Base-by-base conservation (phyloP, 2,888 invertebrate genomes). In the Pycnomerus fuliginosus region DNA sequence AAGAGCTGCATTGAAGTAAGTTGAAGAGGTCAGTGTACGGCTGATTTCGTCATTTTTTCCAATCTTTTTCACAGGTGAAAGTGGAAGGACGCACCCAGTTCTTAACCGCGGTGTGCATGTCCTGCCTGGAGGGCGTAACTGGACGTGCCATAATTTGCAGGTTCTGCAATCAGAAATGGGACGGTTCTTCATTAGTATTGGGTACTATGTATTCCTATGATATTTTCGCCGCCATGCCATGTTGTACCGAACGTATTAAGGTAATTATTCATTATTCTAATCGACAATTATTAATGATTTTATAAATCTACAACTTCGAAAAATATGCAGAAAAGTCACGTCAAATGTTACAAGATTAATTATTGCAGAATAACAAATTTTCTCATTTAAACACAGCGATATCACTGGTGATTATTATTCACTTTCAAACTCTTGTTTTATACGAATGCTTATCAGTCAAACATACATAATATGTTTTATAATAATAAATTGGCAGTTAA, bases 191-290 rank as follows among this genome's bases (percentile, higher is more conserved):
- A 35, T 80, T 97, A 50, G 90, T 97, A 43, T 80, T 97, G 44
- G 97, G 97, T 55, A 95, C 96, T 53, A 95, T 97, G 92, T 98
- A 98, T 76, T 90, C 94, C 47, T 98, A 95, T 69, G 97, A 98
- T 74, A 92, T 98, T 61, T 96, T 98, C 72, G 97, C 97, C 69
- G 94, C 96, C 48, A 90, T 89, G 76, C 94, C 95, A 11, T 98
- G 97, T 74, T 97, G 97, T 76, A 82, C 87, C 67, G 92, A 93
- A 67, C 82, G 96, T 61, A 80, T 95, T 61, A 90, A 89, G 84
- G 92, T 93, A 67, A 71, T 74, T 69, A 20, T 20, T 20, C 8
- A 20, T 20, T 20, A 20, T 20, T 5, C 8, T 20, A 20, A 20
- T 20, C 4, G 1, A 14, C 10, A 8, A 20, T 8, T 20, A 20